phyloP scores from a whole-genome alignment of 1,140 invertebrate species.

The Cydia strobilella region DNA sequence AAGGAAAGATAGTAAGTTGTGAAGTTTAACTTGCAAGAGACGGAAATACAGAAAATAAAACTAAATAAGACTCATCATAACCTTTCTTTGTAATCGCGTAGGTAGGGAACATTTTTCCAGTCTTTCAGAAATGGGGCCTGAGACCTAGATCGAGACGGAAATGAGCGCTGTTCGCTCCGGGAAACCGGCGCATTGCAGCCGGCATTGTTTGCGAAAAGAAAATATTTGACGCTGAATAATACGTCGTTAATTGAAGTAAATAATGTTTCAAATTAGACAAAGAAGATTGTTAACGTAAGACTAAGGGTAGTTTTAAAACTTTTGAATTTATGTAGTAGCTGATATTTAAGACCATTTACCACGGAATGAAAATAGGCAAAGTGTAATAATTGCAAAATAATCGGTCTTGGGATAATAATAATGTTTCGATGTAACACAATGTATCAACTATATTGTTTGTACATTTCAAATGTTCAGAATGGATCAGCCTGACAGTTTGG shows the following conservation, averaged over 20 bases:
- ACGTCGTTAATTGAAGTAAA: not conserved
- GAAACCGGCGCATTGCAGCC: constrained; percentile 2
- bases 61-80: not conserved
- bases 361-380: too few species aligned
- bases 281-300: too few species aligned
- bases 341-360: too few species aligned
- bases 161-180: constrained; percentile 16
- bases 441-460: not conserved
- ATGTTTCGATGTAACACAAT: too few species aligned
- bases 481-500: not conserved
- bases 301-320: too few species aligned
- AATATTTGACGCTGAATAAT: not conserved
- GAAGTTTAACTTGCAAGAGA: too few species aligned
- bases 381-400: too few species aligned
- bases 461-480: not conserved
- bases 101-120: not conserved
- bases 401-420: too few species aligned
- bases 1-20: too few species aligned
- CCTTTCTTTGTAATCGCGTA: not conserved
- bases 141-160: constrained; percentile 13
- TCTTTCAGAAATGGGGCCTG: not conserved
- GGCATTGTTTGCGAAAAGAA: constrained; percentile 21
- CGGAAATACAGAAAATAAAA: not conserved
- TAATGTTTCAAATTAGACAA: too few species aligned
- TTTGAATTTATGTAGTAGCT: too few species aligned